A percentile compares a stretch with the other conserved stretches of the same genome.
Conservation (phyloP, 2,113 vertebrate species). For the Caloenas nicobarica region DNA sequence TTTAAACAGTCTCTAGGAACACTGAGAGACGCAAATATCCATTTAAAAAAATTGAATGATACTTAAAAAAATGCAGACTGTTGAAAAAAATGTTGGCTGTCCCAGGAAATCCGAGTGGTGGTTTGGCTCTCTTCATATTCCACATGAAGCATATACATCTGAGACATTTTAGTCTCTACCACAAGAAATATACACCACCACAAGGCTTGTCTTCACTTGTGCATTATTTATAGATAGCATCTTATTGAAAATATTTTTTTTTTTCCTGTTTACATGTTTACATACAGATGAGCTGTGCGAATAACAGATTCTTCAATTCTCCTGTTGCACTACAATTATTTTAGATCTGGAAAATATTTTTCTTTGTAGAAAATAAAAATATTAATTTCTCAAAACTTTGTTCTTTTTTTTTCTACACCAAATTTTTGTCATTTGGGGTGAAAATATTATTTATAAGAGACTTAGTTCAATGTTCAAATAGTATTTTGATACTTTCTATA, state of each 20-base stretch:
- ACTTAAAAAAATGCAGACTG: not conserved
- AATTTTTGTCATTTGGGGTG: not conserved
- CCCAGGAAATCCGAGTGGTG: not conserved
- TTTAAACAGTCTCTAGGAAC: not conserved
- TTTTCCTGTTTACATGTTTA: not conserved
- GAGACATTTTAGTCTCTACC: not conserved
- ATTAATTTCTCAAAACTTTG: not conserved
- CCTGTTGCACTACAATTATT: not conserved
- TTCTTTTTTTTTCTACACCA: not conserved
- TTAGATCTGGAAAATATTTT: not conserved
- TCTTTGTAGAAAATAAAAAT: not conserved
- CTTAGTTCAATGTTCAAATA: not conserved
- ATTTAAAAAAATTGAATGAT: not conserved
- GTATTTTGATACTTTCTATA: not conserved
- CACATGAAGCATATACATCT: not conserved
- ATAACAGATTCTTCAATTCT: not conserved
- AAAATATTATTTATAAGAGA: not conserved
- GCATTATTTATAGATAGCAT: not conserved
- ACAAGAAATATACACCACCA: not conserved
- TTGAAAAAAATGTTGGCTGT: not conserved
- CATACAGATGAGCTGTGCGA: not conserved
- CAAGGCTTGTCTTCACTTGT: not conserved
- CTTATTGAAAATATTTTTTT: not conserved
- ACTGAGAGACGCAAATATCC: not conserved
- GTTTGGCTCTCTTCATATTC: not conserved